Base-by-base conservation (phyloP, 1,140 invertebrate genomes). In the Sarcophaga bullata region DNA sequence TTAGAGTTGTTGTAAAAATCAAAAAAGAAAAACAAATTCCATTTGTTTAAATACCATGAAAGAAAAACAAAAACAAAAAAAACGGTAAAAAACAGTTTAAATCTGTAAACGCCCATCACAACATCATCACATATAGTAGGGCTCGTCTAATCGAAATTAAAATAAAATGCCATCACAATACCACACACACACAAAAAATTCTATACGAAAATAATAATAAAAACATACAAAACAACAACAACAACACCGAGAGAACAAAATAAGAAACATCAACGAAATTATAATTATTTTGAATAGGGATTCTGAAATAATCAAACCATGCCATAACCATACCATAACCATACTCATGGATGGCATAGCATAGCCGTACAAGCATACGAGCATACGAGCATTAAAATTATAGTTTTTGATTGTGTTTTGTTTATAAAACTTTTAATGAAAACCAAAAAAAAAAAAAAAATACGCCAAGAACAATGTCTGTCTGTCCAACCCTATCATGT, bases 51-150 rank as follows among this genome's bases (percentile, higher is more conserved):
- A 68, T 68, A 68, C n/a, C 62, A 68, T 68, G n/a, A 68, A 68
- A 68, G 1, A 68, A 68, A 68, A 68, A 68, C 62, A 19, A 25
- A 37, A 68, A 68, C 62, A 19, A 25, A n/a, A 68, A 68, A 68
- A 68, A 68, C 62, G n/a, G n/a, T n/a, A n/a, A 19, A 25, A 37
- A 68, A 68, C 62, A 19, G 9, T 68, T 68, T 68, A 68, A 68
- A 68, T 68, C 62, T 68, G 62, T 68, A 68, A 68, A 68, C 62
- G 62, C 62, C 62, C 62, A 19, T 68, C 62, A 68, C 62, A 68
- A 25, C 62, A 68, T 8, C 17, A 37, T 4, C 1, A 2, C 25
- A 37, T 4, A 37, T 37, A 37, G n/a, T 37, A 37, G 25, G 25
- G 5, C 17, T 68, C 62, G 19, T 9, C 62, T 68, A 68, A 68